Evolutionary conservation across 2,797 vertebrate species (phyloP).

Genomic region (Spatula versicolor): DNA sequence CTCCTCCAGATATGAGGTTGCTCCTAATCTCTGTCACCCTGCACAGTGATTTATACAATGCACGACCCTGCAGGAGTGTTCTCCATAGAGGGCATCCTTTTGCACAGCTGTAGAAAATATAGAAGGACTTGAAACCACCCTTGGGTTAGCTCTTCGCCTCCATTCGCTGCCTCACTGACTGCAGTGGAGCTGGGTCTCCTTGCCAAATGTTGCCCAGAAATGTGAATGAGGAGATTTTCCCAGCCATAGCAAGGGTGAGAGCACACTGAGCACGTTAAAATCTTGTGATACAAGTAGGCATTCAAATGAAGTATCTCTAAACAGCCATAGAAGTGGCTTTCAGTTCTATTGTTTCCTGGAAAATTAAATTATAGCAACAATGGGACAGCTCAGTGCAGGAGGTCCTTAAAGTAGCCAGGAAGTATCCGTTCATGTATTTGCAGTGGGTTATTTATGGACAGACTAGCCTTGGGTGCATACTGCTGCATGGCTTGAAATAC

Average conservation of each 20-base stretch:
- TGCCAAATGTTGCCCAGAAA: slow-evolving; percentile 1
- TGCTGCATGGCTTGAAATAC: slow-evolving; percentile 9
- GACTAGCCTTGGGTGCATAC: not conserved
- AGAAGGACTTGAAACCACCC: not conserved
- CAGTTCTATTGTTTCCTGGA: not conserved
- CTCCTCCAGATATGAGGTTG: not conserved
- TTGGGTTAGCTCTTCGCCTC: not conserved
- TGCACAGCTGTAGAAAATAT: not conserved
- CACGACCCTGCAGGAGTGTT: not conserved
- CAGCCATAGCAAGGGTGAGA: not conserved
- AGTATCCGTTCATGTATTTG: not conserved
- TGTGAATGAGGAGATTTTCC: not conserved
- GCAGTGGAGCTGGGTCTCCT: not conserved
- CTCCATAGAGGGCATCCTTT: not conserved
- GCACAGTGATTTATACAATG: not conserved
- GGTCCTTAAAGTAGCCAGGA: not conserved
- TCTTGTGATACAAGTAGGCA: not conserved
- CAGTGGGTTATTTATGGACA: not conserved
- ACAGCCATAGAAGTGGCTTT: slow-evolving; percentile 38
- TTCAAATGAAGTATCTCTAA: slow-evolving; percentile 8
- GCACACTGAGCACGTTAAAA: not conserved
- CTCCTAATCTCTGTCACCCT: not conserved
- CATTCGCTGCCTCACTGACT: not conserved
- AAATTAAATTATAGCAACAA: slow-evolving; percentile 10
- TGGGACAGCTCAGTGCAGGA: not conserved